Percentiles rank a stretch among this genome's conserved stretches.
These are phyloP conservation scores for Porites evermanni DNA, from an alignment of 92 coral and sea anemone genomes.

Conservation along the genomic window DNA sequence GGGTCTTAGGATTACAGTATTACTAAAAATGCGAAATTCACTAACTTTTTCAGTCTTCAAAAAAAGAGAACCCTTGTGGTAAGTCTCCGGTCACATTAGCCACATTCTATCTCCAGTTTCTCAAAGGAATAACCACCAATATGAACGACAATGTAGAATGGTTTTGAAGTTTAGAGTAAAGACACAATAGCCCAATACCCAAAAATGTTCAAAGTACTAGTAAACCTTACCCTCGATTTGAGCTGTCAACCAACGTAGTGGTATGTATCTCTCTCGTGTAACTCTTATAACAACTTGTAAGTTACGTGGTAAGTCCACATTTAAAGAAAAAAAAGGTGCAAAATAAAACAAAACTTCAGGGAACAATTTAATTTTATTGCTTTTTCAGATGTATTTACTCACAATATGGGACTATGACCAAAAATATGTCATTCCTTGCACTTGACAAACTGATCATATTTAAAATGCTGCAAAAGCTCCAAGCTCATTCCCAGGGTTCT, in stretches of 20 bases:
- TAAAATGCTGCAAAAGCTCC: no score
- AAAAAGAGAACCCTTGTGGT: neutral
- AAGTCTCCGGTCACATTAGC: neutral
- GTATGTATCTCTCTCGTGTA: neutral
- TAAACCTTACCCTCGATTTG: slow-evolving; percentile 17
- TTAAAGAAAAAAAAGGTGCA: neutral
- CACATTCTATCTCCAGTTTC: neutral
- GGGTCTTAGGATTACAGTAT: neutral
- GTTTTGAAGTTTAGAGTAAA: neutral
- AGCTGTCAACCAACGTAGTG: slow-evolving; percentile 11
- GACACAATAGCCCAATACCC: neutral
- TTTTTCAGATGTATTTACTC: no score
- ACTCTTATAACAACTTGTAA: slow-evolving; percentile 5
- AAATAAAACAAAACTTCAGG: no score
- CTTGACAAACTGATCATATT: no score
- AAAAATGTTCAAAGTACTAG: neutral
- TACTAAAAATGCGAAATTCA: slow-evolving; percentile 5
- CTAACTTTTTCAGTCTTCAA: neutral
- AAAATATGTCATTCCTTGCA: no score
- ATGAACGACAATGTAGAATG: neutral
- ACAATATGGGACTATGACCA: no score
- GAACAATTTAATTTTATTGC: no score
- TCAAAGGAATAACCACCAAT: neutral
- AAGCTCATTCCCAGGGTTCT: no score
- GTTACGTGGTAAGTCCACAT: slow-evolving; percentile 6